Evolutionary conservation across 2,797 vertebrate genomes (phyloP), one percentile per base, ranked within the genome.

Genomic region (Enteromius trimaculatus): DNA sequence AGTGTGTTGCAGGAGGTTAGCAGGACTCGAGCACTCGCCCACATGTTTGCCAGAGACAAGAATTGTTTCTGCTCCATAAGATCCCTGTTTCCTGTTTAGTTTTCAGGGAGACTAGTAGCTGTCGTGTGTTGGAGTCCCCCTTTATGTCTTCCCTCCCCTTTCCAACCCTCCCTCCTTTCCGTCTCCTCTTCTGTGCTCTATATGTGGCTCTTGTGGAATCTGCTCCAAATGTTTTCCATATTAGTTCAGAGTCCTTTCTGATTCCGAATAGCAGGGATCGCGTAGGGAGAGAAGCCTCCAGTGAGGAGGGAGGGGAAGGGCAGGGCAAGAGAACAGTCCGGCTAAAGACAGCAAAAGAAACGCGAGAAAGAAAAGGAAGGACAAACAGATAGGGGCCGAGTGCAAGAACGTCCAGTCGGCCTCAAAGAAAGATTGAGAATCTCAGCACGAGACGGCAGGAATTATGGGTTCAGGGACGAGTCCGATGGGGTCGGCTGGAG

Each of bases 161-260:
- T 74, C 77, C 87, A 85, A 85, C 87, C 55, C 17, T 74, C 79
- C 80, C 82, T 84, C 82, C 80, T 76, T 71, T 90, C 89, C 89
- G 80, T 91, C 87, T 87, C 51, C 85, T 84, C 70, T 89, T 62
- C 84, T 85, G 83, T 21, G 79, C 93, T 95, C 96, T 96, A 96
- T 94, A 96, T 94, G 95, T 94, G 96, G 97, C 95, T 93, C 94
- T 91, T 91, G 88, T 91, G 92, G 92, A 93, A 95, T 94, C 94
- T 86, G 90, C 93, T 96, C 95, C 94, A 95, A 96, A 97, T 96
- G 95, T 95, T 99, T 98, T 97, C 97, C 97, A 97, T 97, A 98
- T 98, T 98, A 98, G 97, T 97, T 95, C 97, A 97, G 94, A 92
- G 95, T 90, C 93, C 86, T 94, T 90, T 93, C 92, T 89, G 93